Conservation (phyloP, 2,888 invertebrate species). For the Pyrochroa serraticornis region DNA sequence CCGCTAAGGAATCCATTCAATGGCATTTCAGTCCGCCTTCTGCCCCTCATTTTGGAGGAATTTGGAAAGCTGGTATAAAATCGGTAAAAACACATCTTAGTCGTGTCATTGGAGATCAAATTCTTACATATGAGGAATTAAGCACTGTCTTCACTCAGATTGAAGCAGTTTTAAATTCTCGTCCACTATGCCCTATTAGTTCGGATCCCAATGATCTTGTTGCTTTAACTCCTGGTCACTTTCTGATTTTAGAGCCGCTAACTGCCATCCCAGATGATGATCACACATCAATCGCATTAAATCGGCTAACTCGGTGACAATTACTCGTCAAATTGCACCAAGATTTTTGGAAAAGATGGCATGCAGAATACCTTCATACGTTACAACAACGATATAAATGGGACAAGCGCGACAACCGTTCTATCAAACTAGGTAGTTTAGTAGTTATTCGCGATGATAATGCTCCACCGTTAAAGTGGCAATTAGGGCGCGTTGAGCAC, state of each 20-base stretch:
- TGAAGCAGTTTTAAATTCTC: conserved; percentile 44
- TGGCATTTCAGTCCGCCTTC: conserved; percentile 46
- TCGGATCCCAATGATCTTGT: conserved; percentile 36
- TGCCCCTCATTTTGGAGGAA: conserved; percentile 45
- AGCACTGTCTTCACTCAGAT: conserved; percentile 41
- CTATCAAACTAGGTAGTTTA: no score
- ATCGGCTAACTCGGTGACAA: no score
- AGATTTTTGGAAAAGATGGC: no score
- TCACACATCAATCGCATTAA: no score
- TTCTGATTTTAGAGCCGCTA: conserved; percentile 29
- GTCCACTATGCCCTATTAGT: conserved; percentile 39
- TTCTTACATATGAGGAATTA: conserved; percentile 45
- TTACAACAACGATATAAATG: no score
- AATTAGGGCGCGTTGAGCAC: no score
- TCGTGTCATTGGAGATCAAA: conserved; percentile 32
- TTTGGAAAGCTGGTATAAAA: conserved; percentile 45
- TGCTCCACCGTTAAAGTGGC: no score
- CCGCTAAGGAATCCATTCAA: neutral
- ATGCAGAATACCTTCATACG: no score
- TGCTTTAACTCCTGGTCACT: conserved; percentile 39
- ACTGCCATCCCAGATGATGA: conserved; percentile 22
- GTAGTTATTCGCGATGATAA: no score
- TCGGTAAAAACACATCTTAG: conserved; percentile 41
- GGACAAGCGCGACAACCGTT: no score
- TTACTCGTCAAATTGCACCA: no score